Conservation (phyloP, 2,113 vertebrate genomes). For the Ivindomyrus marchei region DNA sequence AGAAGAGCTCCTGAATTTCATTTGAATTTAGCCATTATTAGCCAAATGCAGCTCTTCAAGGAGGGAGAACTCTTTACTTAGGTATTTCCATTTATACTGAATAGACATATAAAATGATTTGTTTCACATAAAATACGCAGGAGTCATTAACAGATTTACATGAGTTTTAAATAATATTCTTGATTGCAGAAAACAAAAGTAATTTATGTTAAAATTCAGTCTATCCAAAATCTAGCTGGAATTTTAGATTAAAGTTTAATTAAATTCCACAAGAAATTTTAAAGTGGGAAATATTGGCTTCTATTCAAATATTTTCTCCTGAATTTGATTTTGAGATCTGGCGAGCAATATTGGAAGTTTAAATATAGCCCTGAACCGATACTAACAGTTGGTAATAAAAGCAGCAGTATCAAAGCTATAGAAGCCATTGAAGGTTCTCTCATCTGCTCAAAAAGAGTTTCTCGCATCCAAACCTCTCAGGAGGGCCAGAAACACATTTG, state of each 20-base stretch:
- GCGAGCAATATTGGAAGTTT: background rate
- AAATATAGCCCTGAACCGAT: background rate
- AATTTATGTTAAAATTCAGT: background rate
- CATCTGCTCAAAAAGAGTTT: background rate
- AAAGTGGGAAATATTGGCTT: background rate
- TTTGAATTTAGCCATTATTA: background rate
- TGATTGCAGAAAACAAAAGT: background rate
- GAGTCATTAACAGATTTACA: background rate
- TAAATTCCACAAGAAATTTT: background rate
- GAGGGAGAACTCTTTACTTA: background rate
- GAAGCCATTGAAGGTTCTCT: background rate
- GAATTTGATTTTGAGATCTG: background rate
- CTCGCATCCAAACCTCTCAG: background rate
- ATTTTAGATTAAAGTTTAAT: background rate
- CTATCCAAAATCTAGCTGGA: background rate
- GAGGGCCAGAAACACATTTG: background rate
- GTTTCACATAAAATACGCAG: background rate
- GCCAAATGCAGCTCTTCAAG: background rate
- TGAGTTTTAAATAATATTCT: background rate
- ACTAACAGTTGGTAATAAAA: slow-evolving; percentile 9
- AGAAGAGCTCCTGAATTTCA: background rate
- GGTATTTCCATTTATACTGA: background rate
- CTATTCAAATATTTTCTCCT: background rate
- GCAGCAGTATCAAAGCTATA: background rate
- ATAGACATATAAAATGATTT: background rate